Evolutionary conservation across 2,113 vertebrate species (phyloP).

Genomic region (Miniopterus natalensis): DNA sequence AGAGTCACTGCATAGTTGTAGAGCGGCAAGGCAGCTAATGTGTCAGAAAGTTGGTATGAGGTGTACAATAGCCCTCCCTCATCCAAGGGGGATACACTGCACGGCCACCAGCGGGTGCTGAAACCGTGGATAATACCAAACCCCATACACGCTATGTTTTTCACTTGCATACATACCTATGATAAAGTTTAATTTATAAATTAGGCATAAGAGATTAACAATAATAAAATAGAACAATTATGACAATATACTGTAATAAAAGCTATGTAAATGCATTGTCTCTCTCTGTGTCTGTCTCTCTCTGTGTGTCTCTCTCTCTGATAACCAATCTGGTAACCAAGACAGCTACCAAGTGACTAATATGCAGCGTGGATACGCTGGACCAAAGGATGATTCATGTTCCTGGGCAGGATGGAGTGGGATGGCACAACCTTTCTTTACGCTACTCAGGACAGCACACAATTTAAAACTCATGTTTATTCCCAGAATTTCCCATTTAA

Average conservation of each 20-base stretch:
- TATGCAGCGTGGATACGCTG: background rate
- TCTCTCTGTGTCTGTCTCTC: background rate
- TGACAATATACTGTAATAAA: background rate
- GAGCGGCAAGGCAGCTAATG: background rate
- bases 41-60: rapidly evolving
- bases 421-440: background rate
- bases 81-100: background rate
- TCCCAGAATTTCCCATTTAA: background rate
- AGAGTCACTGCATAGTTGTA: rapidly evolving
- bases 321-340: background rate
- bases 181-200: background rate
- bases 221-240: background rate
- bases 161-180: too few relatives aligned
- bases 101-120: background rate
- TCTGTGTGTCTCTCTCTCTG: background rate
- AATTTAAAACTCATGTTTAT: background rate
- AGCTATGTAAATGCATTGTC: background rate
- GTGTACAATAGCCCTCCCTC: background rate
- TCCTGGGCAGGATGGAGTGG: too few relatives aligned
- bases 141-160: background rate
- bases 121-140: background rate
- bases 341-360: background rate
- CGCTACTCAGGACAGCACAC: background rate
- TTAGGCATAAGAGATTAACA: background rate
- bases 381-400: background rate